These are phyloP conservation scores for Dasyurus viverrinus DNA, from an alignment of 2,113 vertebrate species.

Conservation along the genomic window DNA sequence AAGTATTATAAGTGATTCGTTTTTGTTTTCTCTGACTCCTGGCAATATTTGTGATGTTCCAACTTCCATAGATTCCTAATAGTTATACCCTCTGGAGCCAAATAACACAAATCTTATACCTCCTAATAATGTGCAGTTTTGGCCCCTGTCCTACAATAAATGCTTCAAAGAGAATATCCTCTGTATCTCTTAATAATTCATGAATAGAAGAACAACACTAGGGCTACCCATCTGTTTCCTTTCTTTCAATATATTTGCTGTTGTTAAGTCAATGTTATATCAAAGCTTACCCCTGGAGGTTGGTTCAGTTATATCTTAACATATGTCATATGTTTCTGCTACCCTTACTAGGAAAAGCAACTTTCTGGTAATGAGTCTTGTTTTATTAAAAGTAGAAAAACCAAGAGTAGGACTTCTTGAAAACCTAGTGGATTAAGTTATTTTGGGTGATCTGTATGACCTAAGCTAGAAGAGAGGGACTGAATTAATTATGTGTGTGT, in stretches of 20 bases:
- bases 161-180: neutral
- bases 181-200: neutral
- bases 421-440: neutral
- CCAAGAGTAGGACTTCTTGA: neutral
- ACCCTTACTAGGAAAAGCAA: neutral
- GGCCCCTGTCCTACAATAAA: neutral
- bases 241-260: neutral
- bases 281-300: neutral
- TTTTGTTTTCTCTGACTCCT: neutral
- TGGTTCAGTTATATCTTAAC: neutral
- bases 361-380: neutral
- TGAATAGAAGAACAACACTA: neutral
- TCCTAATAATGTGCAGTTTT: neutral
- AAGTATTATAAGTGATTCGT: neutral
- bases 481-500: neutral
- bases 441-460: neutral
- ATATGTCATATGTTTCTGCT: neutral
- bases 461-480: neutral
- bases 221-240: neutral
- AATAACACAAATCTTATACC: neutral
- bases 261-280: neutral
- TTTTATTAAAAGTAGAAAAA: neutral
- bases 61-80: neutral
- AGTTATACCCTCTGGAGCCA: neutral
- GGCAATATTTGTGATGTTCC: neutral